Evolutionary conservation across 1,140 invertebrate species (phyloP).

Genomic region (Agraylea sexmaculata): DNA sequence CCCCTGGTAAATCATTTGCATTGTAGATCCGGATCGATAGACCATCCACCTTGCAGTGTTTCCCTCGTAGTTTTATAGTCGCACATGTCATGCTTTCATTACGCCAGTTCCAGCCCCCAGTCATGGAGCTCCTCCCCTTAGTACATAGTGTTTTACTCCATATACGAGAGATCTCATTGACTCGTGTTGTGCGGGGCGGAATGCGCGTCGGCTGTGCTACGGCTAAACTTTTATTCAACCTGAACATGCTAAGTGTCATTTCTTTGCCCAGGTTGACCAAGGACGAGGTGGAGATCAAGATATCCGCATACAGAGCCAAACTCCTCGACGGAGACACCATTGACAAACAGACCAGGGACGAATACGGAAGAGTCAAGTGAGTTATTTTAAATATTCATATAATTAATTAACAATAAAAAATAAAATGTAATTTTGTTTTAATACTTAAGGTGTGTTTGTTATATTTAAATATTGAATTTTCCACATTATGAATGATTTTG

Average conservation of each 20-base stretch:
- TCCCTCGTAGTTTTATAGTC: too few species aligned
- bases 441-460: too few species aligned
- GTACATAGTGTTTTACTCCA: not conserved
- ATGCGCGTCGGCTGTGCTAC: not conserved
- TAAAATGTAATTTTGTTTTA: too few species aligned
- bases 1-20: too few species aligned
- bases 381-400: too few species aligned
- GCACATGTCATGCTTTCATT: not conserved
- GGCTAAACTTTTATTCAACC: not conserved
- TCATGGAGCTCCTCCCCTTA: not conserved
- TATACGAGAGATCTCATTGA: not conserved
- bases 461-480: too few species aligned
- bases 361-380: conserved; percentile 66
- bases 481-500: too few species aligned
- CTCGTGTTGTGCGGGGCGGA: not conserved
- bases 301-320: conserved; percentile 68
- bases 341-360: conserved; percentile 49
- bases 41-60: too few species aligned
- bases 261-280: conserved; percentile 53
- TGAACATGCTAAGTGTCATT: conserved; percentile 5
- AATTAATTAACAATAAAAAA: too few species aligned
- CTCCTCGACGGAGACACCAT: conserved; percentile 52
- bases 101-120: not conserved
- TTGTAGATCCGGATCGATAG: too few species aligned
- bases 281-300: conserved; percentile 69